These are phyloP conservation scores for Sturnus vulgaris DNA, from an alignment of 2,113 vertebrate genomes.

Conservation along the genomic window DNA sequence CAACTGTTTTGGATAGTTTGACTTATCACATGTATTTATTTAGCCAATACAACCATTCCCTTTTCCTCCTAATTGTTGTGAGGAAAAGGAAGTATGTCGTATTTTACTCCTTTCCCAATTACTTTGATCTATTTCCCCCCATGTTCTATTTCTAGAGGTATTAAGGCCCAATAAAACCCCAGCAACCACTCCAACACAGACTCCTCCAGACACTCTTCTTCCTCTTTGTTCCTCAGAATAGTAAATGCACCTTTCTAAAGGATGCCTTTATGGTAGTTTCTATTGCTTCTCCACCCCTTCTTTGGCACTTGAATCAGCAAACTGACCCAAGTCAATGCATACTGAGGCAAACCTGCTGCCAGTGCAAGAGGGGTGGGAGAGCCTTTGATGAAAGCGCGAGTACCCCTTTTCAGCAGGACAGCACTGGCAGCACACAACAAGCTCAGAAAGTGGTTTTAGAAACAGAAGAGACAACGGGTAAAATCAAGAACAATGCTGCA, in stretches of 20 bases:
- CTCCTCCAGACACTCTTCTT: background rate
- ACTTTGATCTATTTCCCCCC: accelerated
- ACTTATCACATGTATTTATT: background rate
- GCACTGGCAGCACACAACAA: background rate
- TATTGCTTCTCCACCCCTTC: background rate
- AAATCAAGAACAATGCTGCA: background rate
- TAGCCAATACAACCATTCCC: background rate
- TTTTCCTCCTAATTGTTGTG: background rate
- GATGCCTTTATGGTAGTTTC: background rate
- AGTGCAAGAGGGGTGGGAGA: background rate
- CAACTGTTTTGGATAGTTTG: background rate
- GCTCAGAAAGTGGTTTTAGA: background rate
- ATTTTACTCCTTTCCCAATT: background rate
- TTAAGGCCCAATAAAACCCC: background rate
- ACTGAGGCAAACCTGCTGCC: background rate
- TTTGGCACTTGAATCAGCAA: background rate
- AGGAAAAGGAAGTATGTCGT: background rate
- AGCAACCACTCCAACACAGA: background rate
- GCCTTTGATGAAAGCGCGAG: background rate
- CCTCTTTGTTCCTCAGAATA: background rate
- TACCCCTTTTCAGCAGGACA: background rate
- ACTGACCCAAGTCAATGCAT: background rate
- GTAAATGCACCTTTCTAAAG: background rate
- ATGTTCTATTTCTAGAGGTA: background rate
- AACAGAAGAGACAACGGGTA: background rate